These are phyloP conservation scores for Blastobasis adustella DNA, from an alignment of 2,888 invertebrate species.

Conservation along the genomic window DNA sequence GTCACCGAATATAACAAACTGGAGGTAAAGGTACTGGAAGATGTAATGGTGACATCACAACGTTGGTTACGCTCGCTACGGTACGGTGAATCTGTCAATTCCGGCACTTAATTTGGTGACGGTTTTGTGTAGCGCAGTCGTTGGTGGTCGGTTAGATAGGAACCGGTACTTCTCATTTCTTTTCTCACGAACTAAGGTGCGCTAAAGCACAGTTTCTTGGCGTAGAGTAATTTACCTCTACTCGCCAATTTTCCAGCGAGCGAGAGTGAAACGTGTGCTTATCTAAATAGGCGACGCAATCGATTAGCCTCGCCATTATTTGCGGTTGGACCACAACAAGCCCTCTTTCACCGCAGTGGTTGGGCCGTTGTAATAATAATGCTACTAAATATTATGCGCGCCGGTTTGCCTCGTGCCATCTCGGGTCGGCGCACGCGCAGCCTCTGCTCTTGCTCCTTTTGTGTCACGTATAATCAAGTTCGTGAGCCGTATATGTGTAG, in stretches of 20 bases:
- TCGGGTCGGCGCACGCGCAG: conserved; percentile 69
- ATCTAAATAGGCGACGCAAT: not conserved
- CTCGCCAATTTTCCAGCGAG: too few relatives aligned
- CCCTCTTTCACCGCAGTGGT: too few relatives aligned
- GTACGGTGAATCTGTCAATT: conserved; percentile 26
- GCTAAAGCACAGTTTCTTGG: too few relatives aligned
- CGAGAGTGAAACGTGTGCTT: too few relatives aligned
- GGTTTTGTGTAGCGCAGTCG: conserved; percentile 16
- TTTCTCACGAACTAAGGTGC: too few relatives aligned
- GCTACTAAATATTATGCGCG: conserved; percentile 12
- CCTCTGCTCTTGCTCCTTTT: conserved; percentile 68
- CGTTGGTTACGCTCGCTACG: conserved; percentile 33
- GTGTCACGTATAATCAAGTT: conserved; percentile 56
- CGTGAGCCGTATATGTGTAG: conserved; percentile 35
- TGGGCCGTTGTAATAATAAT: not conserved
- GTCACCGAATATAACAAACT: conserved; percentile 20
- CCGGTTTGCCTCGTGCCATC: conserved; percentile 64
- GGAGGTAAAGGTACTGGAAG: conserved; percentile 18
- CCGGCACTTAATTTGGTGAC: conserved; percentile 15
- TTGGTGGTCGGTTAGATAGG: conserved; percentile 24
- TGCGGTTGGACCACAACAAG: not conserved
- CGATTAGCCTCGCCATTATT: not conserved
- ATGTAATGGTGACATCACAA: conserved; percentile 26
- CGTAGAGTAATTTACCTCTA: too few relatives aligned
- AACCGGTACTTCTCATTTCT: too few relatives aligned